phyloP scores from a whole-genome alignment of 1,140 invertebrate genomes.

The Triops longicaudatus region DNA sequence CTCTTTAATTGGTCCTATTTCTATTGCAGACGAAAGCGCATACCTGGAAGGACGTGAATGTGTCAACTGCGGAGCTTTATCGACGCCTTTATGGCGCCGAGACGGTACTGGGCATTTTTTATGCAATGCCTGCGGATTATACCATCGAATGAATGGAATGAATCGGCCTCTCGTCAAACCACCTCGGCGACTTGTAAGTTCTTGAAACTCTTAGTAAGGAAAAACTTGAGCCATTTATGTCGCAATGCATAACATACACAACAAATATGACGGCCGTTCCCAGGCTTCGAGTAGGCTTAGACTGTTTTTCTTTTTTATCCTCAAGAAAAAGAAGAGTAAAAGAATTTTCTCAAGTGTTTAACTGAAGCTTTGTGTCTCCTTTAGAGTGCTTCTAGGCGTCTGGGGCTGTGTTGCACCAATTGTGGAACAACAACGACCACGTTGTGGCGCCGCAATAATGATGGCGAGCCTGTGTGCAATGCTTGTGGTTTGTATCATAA shows the following conservation, averaged over 20 bases:
- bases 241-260: too few relatives aligned
- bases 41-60: constrained; percentile 64
- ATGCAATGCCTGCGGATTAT: constrained; percentile 80
- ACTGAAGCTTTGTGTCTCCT: neutral
- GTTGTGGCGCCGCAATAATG: constrained; percentile 76
- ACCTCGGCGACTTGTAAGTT: constrained; percentile 72
- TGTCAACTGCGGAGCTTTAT: constrained; percentile 76
- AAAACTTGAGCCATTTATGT: neutral
- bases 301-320: too few relatives aligned
- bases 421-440: constrained; percentile 76
- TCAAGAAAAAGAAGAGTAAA: too few relatives aligned
- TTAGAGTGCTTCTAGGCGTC: constrained; percentile 57
- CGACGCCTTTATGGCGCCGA: constrained; percentile 76
- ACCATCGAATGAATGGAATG: constrained; percentile 77
- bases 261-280: too few relatives aligned
- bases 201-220: neutral
- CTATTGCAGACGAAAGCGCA: constrained; percentile 35
- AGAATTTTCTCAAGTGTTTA: neutral
- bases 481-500: constrained; percentile 91
- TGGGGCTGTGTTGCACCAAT: constrained; percentile 75
- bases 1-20: constrained; percentile 3
- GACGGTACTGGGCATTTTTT: constrained; percentile 82
- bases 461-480: constrained; percentile 86
- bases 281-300: too few relatives aligned
- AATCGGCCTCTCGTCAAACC: constrained; percentile 73